phyloP scores from a whole-genome alignment of 2,113 vertebrate species.

The Falco punctatus region DNA sequence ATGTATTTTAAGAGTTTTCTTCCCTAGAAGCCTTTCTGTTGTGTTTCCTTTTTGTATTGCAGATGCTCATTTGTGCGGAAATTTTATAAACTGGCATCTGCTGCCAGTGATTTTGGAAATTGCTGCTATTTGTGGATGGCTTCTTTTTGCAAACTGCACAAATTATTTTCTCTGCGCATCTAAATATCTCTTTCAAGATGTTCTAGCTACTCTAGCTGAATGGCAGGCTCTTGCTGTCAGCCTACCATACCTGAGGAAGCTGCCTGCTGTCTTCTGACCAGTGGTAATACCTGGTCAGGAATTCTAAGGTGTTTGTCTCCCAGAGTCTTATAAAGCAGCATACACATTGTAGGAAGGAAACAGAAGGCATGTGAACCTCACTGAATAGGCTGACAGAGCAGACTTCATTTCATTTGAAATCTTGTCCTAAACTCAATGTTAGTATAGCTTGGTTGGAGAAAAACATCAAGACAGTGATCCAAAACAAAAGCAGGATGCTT shows the following conservation, averaged over 20 bases:
- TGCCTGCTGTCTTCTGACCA: background rate
- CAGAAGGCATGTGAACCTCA: background rate
- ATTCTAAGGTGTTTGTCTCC: background rate
- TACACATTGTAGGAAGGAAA: background rate
- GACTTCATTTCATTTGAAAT: background rate
- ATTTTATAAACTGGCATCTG: background rate
- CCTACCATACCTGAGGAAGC: background rate
- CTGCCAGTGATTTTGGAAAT: conserved; percentile 1
- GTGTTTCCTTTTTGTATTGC: background rate
- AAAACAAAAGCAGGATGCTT: background rate
- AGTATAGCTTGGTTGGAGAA: background rate
- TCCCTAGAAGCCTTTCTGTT: background rate
- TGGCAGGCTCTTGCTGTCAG: background rate
- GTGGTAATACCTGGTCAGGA: background rate
- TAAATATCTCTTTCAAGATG: background rate
- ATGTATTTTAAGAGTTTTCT: background rate
- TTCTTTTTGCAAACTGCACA: background rate
- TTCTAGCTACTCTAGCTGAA: background rate
- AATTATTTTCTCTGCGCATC: background rate
- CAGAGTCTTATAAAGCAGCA: background rate
- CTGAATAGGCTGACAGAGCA: background rate
- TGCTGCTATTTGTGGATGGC: background rate
- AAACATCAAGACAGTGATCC: background rate
- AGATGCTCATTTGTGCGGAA: background rate
- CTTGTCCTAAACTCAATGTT: background rate